Percentiles rank a stretch among this genome's conserved stretches.
These are phyloP conservation scores for Penaeus chinensis DNA, from an alignment of 1,140 invertebrate species.

Conservation along the genomic window DNA sequence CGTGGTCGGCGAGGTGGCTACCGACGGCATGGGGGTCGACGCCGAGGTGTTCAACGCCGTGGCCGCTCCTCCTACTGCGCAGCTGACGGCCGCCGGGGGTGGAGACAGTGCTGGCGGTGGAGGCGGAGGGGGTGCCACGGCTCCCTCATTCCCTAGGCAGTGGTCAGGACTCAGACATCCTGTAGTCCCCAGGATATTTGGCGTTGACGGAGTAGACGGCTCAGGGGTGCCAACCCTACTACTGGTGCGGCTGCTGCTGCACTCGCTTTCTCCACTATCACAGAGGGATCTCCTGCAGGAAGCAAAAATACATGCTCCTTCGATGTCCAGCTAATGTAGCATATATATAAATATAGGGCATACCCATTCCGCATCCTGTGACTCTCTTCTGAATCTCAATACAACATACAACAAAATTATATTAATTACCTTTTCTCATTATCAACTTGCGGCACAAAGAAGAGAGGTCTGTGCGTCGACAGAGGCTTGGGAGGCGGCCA, in stretches of 20 bases:
- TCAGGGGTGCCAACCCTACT: conserved; percentile 51
- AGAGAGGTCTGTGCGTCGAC: conserved; percentile 43
- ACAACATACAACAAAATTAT: too few relatives aligned
- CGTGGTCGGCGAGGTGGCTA: neutral
- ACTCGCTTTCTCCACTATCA: conserved; percentile 52
- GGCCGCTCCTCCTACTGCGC: neutral
- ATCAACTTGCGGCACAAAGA: conserved; percentile 49
- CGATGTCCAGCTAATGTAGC: too few relatives aligned
- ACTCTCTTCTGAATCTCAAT: too few relatives aligned
- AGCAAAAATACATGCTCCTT: neutral
- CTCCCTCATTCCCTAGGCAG: conserved; percentile 15
- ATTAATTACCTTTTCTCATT: conserved; percentile 45
- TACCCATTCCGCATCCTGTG: too few relatives aligned
- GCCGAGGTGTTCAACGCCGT: neutral
- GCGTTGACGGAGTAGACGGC: conserved; percentile 34
- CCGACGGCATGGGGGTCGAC: too few relatives aligned
- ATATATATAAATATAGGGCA: too few relatives aligned
- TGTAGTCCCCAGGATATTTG: neutral
- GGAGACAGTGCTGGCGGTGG: conserved; percentile 29
- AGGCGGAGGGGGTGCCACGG: conserved; percentile 3
- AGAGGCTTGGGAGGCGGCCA: conserved; percentile 71
- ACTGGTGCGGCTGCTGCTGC: conserved; percentile 46
- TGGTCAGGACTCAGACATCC: conserved; percentile 35
- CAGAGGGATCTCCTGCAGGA: conserved; percentile 38
- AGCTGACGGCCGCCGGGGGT: neutral